Evolutionary conservation across 2,797 vertebrate genomes (phyloP).

Genomic region (Phylloscopus collybita): DNA sequence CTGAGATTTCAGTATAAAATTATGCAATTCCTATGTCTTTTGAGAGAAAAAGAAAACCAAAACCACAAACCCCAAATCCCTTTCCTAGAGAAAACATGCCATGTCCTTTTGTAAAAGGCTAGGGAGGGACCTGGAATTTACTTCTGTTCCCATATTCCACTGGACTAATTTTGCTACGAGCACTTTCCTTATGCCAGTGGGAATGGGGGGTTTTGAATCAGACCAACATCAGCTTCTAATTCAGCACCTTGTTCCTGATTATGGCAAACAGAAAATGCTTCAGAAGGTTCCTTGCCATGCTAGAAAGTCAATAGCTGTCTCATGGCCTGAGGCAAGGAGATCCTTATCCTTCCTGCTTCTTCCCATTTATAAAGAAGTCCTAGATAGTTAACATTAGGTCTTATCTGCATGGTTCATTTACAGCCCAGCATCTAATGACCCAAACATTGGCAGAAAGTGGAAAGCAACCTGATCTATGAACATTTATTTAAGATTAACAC

Average conservation of each 20-base stretch:
- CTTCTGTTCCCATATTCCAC: background rate
- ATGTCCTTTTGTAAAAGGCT: background rate
- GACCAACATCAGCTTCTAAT: background rate
- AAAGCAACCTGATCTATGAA: background rate
- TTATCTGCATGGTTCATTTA: conserved; percentile 8
- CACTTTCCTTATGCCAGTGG: background rate
- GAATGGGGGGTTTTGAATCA: background rate
- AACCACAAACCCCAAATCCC: background rate
- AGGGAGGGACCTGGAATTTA: background rate
- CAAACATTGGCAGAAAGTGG: background rate
- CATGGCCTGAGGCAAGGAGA: background rate
- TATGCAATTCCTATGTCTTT: background rate
- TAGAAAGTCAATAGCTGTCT: conserved; percentile 14
- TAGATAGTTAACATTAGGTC: background rate
- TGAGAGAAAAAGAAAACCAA: background rate
- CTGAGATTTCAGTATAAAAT: background rate
- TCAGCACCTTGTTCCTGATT: background rate
- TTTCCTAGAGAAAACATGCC: background rate
- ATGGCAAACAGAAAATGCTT: background rate
- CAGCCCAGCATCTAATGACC: background rate
- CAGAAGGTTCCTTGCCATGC: background rate
- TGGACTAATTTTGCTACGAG: background rate
- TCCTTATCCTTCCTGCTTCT: background rate
- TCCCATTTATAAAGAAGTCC: background rate
- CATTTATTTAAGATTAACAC: background rate